These are phyloP conservation scores for Teleogryllus occipitalis DNA, from an alignment of 1,140 invertebrate species.

Conservation along the genomic window DNA sequence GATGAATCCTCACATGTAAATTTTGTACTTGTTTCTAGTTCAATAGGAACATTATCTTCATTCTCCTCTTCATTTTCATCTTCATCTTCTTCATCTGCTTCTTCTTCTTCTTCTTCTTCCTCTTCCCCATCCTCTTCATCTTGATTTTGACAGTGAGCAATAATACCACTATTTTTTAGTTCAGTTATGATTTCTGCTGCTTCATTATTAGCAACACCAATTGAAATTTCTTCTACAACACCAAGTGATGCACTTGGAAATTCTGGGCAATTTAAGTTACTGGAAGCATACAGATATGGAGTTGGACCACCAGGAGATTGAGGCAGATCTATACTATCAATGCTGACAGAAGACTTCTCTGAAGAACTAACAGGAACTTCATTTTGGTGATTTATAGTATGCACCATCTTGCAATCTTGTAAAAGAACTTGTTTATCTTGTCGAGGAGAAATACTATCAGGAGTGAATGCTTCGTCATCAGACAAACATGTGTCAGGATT, in stretches of 20 bases:
- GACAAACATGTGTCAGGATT: conserved; percentile 13
- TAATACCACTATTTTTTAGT: conserved; percentile 22
- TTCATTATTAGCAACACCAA: conserved; percentile 24
- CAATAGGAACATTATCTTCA: background rate
- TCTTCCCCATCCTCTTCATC: too few species aligned
- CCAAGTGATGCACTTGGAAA: conserved; percentile 14
- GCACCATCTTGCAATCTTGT: conserved; percentile 14
- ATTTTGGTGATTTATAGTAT: background rate
- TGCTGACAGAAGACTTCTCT: conserved; percentile 9
- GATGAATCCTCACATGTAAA: background rate
- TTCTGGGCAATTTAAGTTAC: background rate
- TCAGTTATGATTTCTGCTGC: conserved; percentile 27
- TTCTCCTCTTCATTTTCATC: background rate
- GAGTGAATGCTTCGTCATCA: conserved; percentile 22
- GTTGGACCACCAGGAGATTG: background rate
- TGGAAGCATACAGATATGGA: background rate
- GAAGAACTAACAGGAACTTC: conserved; percentile 19
- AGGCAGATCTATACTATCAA: background rate
- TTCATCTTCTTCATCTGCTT: background rate
- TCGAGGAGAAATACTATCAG: conserved; percentile 28
- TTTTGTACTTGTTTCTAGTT: background rate
- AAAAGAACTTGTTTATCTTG: conserved; percentile 17
- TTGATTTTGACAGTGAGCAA: conserved; percentile 10
- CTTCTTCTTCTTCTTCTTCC: background rate
- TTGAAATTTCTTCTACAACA: conserved; percentile 26